Conservation (phyloP, 2,888 invertebrate species). For the Lomographa bimaculata region DNA sequence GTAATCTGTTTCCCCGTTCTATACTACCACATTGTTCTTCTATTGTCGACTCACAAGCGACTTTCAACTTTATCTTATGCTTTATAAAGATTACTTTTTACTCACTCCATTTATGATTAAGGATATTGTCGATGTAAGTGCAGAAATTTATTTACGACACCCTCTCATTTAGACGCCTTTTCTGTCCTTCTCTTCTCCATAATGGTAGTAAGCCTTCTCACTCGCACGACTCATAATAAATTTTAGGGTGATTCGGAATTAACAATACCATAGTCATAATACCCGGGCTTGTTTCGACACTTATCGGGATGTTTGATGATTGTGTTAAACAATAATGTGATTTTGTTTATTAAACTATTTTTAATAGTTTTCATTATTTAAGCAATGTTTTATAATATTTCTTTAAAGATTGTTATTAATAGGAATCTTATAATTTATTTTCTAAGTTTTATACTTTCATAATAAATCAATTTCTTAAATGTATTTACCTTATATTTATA, state of each 20-base stretch:
- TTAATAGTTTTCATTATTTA: too few species aligned
- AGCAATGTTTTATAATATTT: too few species aligned
- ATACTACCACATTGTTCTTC: conserved; percentile 58
- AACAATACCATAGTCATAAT: conserved; percentile 70
- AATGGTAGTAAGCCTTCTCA: conserved; percentile 44
- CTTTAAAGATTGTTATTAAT: too few species aligned
- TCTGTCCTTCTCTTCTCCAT: conserved; percentile 50
- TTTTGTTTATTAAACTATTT: conserved; percentile 34
- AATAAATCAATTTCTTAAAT: too few species aligned
- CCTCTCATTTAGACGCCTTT: conserved; percentile 65
- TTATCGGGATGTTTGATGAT: conserved; percentile 55
- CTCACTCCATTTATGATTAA: conserved; percentile 39
- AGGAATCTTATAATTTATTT: too few species aligned
- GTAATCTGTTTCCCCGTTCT: conserved; percentile 65
- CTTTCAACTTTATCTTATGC: conserved; percentile 25
- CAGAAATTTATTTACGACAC: conserved; percentile 73
- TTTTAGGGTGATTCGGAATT: conserved; percentile 70
- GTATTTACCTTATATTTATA: too few species aligned
- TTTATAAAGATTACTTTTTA: conserved; percentile 19
- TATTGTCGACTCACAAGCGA: conserved; percentile 34
- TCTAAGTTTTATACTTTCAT: too few species aligned
- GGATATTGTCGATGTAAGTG: conserved; percentile 63
- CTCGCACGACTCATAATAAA: conserved; percentile 57
- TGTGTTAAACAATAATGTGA: conserved; percentile 41
- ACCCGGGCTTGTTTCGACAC: conserved; percentile 60